Evolutionary conservation across 2,113 vertebrate species (phyloP).

Genomic region (Raphicerus campestris): DNA sequence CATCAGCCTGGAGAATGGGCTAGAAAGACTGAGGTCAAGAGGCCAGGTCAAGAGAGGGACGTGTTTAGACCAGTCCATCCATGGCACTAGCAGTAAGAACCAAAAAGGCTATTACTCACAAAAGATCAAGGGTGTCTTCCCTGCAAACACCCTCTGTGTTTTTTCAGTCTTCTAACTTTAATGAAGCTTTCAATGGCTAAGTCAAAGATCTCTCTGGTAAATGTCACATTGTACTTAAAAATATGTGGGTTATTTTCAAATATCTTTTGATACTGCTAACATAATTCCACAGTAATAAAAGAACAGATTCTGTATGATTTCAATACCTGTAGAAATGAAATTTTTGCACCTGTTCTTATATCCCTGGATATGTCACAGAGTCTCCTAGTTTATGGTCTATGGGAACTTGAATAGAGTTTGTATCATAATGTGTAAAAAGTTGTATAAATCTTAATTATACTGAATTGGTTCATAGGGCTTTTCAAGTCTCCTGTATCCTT

Average conservation of each 20-base stretch:
- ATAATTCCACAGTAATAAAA: neutral
- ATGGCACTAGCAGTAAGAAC: neutral
- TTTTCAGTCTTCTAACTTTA: neutral
- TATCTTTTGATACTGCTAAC: neutral
- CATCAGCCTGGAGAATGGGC: neutral
- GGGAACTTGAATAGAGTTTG: neutral
- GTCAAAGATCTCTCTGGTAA: neutral
- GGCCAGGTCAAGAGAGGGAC: neutral
- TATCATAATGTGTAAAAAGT: neutral
- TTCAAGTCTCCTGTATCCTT: neutral
- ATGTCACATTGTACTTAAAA: neutral
- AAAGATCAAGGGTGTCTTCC: neutral
- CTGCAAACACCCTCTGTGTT: neutral
- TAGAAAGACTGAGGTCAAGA: neutral
- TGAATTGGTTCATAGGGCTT: neutral
- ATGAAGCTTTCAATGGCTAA: neutral
- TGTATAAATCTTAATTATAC: neutral
- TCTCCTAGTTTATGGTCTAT: neutral
- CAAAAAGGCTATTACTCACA: neutral
- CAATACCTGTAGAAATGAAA: neutral
- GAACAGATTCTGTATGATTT: neutral
- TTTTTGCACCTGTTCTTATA: neutral
- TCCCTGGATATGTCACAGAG: neutral
- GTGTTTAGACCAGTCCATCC: neutral
- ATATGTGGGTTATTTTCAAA: neutral